Percentiles rank a stretch among this genome's conserved stretches.
These are phyloP conservation scores for Agriopis aurantiaria DNA, from an alignment of 2,888 invertebrate species.

Conservation along the genomic window DNA sequence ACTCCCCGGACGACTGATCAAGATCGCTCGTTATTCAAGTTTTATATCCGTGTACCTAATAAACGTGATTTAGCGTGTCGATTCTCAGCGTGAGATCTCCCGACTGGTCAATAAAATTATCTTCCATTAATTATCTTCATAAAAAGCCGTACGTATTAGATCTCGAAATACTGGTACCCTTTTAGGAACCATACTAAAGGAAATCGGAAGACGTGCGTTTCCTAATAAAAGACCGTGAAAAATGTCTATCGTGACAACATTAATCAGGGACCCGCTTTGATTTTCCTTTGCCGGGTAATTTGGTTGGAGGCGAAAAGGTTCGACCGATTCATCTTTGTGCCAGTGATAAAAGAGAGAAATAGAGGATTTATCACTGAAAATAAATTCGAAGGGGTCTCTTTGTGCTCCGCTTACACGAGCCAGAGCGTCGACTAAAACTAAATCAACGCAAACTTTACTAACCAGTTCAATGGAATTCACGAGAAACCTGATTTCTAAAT, in stretches of 20 bases:
- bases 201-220: constrained; percentile 37
- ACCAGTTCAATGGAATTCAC: constrained; percentile 13
- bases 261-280: constrained; percentile 43
- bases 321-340: constrained; percentile 35
- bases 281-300: constrained; percentile 43
- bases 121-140: constrained; percentile 28
- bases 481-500: constrained; percentile 24
- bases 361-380: constrained; percentile 18
- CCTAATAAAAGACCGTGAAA: constrained; percentile 39
- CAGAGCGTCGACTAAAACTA: background rate
- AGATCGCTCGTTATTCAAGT: constrained; percentile 43
- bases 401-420: constrained; percentile 6
- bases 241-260: constrained; percentile 42
- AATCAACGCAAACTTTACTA: constrained; percentile 7
- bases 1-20: constrained; percentile 33
- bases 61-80: constrained; percentile 40
- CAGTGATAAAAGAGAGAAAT: constrained; percentile 34
- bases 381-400: constrained; percentile 10
- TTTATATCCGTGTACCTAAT: constrained; percentile 43
- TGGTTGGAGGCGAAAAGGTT: constrained; percentile 38
- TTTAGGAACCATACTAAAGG: constrained; percentile 23
- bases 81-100: constrained; percentile 32
- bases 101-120: constrained; percentile 29
- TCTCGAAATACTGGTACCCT: constrained; percentile 23
- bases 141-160: constrained; percentile 25